Evolutionary conservation across 1,140 invertebrate genomes (phyloP), one percentile per base, ranked within the genome.

Genomic region (Wasmannia auropunctata): DNA sequence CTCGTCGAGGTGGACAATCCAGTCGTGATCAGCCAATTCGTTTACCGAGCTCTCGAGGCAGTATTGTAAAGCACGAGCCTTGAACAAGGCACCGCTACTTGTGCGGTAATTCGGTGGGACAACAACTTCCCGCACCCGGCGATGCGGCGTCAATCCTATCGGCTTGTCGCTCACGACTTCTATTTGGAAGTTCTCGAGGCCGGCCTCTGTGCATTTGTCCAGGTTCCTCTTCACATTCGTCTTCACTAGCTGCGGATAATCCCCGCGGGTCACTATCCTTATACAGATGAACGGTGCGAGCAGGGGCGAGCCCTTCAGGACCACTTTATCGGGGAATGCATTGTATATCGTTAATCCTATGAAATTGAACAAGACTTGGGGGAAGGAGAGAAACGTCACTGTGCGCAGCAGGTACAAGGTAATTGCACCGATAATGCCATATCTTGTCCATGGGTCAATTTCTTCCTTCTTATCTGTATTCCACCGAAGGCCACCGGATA

Each of bases 1-100:
- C 95, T 99, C 99, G 94, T 99, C 99, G 22, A 99, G 95, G 95
- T 99, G 99, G 2, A 99, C 98, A 91, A 99, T 98, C 98, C 98
- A 99, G 94, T 99, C 99, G 87, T 96, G 97, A 91, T 99, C 98
- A 25, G 96, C 96, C 16, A 99, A 94, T 87, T 98, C 96, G 94
- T 99, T 99, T 1, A 98, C 97, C 90, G 97, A 97, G 91, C 98
- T 98, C 95, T 99, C 99, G 16, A 99, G 95, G 93, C 98, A 99
- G 94, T 99, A 99, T 93, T 99, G 99, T 0, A 99, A 95, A 11
- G 99, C 99, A 88, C 99, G 96, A 0, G 99, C 98, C 94, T 99
- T 99, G 93, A 99, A 99, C 14, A 99, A 95, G 40, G 99, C 98
- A 49, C 98, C 98, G 84, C 97, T 98, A 93, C 97, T 98, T 31